Conservation (phyloP, 2,113 vertebrate species). For the Megaceryle maxima region DNA sequence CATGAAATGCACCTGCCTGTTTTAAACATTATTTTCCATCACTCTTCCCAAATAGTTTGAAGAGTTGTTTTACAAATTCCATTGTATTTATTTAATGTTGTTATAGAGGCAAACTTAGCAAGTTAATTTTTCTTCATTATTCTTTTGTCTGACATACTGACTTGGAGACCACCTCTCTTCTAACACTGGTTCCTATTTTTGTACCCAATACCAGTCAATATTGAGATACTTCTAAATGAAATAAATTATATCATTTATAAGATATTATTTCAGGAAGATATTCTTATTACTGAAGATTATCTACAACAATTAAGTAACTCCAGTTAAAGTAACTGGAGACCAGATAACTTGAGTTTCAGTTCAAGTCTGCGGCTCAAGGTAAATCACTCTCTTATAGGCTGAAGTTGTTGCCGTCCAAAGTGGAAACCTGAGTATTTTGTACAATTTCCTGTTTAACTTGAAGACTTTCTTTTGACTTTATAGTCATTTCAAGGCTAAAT, state of each 20-base stretch:
- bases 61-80: neutral
- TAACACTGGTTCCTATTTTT: neutral
- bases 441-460: neutral
- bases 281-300: neutral
- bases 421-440: neutral
- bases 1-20: neutral
- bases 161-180: neutral
- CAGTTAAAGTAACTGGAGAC: neutral
- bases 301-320: neutral
- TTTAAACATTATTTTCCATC: neutral
- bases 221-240: neutral
- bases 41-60: neutral
- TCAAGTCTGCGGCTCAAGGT: neutral
- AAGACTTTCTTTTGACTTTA: constrained; percentile 42
- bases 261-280: neutral
- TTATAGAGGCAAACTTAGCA: neutral
- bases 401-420: neutral
- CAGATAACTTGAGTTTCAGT: neutral
- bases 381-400: neutral
- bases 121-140: neutral
- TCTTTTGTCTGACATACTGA: neutral
- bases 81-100: neutral
- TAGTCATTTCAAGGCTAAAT: neutral
- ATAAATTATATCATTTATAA: neutral
- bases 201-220: neutral